Evolutionary conservation across 1,140 invertebrate genomes (phyloP).

Genomic region (Plutomurus gul): DNA sequence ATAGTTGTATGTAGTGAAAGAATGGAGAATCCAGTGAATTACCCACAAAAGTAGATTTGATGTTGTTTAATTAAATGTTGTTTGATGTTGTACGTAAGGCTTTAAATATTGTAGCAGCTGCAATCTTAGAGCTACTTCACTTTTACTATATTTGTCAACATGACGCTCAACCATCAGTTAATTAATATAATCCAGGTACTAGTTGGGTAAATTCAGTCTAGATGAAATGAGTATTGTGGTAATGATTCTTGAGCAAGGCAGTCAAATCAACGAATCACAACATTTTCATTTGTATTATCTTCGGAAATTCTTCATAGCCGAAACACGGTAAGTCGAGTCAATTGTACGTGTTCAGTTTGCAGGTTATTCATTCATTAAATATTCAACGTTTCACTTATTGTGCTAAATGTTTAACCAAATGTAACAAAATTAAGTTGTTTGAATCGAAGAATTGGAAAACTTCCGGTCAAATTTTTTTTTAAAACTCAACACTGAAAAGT

Average conservation of each 20-base stretch:
- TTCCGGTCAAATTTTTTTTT: not conserved
- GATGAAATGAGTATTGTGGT: not conserved
- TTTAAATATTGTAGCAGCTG: not conserved
- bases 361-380: not conserved
- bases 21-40: conserved; percentile 38
- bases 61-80: conserved; percentile 6
- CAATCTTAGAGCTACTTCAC: not conserved
- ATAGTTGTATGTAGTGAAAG: conserved; percentile 19
- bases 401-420: too few relatives aligned
- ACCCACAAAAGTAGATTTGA: conserved; percentile 16
- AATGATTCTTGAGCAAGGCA: conserved; percentile 35
- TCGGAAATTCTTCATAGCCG: conserved; percentile 16
- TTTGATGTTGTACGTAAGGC: not conserved
- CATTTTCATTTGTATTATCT: conserved; percentile 23
- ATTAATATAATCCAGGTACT: too few relatives aligned
- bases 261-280: conserved; percentile 31
- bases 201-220: not conserved
- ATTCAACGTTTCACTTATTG: not conserved
- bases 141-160: too few relatives aligned
- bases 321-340: conserved; percentile 25
- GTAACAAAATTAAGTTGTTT: too few relatives aligned
- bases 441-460: too few relatives aligned
- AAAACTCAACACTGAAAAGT: not conserved
- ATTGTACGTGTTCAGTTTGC: not conserved
- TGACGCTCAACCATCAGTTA: not conserved